Percentiles rank a stretch among this genome's conserved stretches.
These are phyloP conservation scores for Crotalus helleri DNA, from an alignment of 2,113 vertebrate genomes.

Conservation along the genomic window DNA sequence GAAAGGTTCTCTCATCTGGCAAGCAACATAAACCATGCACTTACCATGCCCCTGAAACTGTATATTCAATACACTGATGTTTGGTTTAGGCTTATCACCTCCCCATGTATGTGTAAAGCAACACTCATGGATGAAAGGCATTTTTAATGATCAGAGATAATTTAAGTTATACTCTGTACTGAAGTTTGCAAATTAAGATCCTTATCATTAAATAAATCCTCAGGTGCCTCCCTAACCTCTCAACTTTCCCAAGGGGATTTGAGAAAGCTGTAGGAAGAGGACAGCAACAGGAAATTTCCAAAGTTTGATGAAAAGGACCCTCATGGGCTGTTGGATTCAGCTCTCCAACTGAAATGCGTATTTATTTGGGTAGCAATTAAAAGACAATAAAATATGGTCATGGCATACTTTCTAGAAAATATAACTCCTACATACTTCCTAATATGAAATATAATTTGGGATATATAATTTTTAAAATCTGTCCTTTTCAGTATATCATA, in stretches of 20 bases:
- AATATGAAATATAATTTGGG: background rate
- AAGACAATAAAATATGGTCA: background rate
- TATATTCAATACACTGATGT: background rate
- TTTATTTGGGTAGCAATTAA: slow-evolving; percentile 5
- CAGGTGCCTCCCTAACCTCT: background rate
- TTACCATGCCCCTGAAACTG: background rate
- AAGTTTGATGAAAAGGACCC: background rate
- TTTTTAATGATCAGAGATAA: background rate
- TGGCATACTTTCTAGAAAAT: background rate
- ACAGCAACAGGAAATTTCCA: background rate
- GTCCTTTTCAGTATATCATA: background rate
- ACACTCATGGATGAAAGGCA: background rate
- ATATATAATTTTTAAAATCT: background rate
- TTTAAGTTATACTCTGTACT: background rate
- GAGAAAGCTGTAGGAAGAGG: background rate
- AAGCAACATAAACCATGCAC: background rate
- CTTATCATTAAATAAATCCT: background rate
- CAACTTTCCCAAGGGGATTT: background rate
- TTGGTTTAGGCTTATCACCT: background rate
- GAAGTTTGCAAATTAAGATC: background rate
- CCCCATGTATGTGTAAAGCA: background rate
- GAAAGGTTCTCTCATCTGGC: background rate
- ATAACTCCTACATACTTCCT: background rate
- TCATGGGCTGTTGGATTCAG: background rate
- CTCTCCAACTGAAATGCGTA: background rate